These are phyloP conservation scores for Bothrops jararaca DNA, from an alignment of 2,113 vertebrate species.

Conservation along the genomic window DNA sequence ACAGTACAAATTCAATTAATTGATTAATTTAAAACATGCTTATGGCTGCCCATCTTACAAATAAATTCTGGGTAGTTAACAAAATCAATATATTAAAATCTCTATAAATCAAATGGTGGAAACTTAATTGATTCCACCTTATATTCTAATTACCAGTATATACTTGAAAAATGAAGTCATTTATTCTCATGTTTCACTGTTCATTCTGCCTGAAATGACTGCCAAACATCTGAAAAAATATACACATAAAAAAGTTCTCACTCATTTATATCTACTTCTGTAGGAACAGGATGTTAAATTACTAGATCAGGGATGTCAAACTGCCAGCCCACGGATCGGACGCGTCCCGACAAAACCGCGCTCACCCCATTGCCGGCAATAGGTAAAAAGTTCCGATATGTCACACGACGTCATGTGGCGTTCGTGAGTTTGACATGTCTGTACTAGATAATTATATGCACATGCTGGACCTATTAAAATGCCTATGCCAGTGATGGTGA, in stretches of 20 bases:
- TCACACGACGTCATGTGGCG: rapidly evolving
- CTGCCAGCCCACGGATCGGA: too few species aligned
- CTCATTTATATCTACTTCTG: not conserved
- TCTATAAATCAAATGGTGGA: not conserved
- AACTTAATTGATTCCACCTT: not conserved
- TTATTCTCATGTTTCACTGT: not conserved
- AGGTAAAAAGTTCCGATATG: too few species aligned
- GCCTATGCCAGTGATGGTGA: too few species aligned
- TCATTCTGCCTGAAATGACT: not conserved
- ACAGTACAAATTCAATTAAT: not conserved
- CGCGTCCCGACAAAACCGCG: rapidly evolving
- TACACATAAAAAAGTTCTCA: not conserved
- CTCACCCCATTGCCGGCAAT: too few species aligned
- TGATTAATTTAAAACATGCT: not conserved
- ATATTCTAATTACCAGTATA: not conserved
- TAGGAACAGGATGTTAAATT: conserved; percentile 11
- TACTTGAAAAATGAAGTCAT: not conserved
- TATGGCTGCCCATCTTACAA: not conserved
- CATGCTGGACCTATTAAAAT: conserved; percentile 18
- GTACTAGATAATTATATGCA: conserved; percentile 5
- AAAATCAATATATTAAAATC: not conserved
- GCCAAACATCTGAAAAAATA: not conserved
- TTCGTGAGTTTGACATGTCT: too few species aligned
- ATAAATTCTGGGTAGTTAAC: not conserved
- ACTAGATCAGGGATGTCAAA: not conserved